Conservation (phyloP, 2,113 vertebrate genomes). For the Oryzias melastigma region DNA sequence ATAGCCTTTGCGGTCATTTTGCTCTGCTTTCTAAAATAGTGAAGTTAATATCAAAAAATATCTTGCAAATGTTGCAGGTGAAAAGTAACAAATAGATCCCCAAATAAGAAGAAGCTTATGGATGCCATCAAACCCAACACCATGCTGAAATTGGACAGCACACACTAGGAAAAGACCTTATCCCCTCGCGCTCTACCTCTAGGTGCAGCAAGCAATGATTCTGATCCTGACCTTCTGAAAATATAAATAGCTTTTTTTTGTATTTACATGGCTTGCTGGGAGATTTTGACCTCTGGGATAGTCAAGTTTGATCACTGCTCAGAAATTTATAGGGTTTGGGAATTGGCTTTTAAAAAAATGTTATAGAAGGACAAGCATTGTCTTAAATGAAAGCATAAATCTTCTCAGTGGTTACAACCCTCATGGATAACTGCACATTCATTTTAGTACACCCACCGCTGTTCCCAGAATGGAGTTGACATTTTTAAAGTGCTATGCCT, state of each 20-base stretch:
- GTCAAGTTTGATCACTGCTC: background rate
- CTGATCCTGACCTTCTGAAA: background rate
- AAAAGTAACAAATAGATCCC: too few species aligned
- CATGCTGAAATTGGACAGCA: background rate
- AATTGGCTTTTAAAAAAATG: background rate
- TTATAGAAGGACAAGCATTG: background rate
- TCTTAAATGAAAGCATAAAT: background rate
- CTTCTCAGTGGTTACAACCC: background rate
- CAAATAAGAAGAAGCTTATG: too few species aligned
- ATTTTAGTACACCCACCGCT: too few species aligned
- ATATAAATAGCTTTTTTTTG: too few species aligned
- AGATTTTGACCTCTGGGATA: background rate
- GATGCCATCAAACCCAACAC: background rate
- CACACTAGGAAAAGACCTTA: background rate
- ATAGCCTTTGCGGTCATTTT: too few species aligned
- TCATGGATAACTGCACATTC: too few species aligned
- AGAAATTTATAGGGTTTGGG: background rate
- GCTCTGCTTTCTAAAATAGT: too few species aligned
- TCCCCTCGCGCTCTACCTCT: background rate
- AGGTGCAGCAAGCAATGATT: background rate
- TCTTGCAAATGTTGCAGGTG: too few species aligned
- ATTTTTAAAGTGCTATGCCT: too few species aligned
- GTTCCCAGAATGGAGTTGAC: too few species aligned
- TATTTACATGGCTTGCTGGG: background rate
- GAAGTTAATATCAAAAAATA: too few species aligned